phyloP scores from a whole-genome alignment of 2,888 invertebrate species.

The Tetranychus piercei region DNA sequence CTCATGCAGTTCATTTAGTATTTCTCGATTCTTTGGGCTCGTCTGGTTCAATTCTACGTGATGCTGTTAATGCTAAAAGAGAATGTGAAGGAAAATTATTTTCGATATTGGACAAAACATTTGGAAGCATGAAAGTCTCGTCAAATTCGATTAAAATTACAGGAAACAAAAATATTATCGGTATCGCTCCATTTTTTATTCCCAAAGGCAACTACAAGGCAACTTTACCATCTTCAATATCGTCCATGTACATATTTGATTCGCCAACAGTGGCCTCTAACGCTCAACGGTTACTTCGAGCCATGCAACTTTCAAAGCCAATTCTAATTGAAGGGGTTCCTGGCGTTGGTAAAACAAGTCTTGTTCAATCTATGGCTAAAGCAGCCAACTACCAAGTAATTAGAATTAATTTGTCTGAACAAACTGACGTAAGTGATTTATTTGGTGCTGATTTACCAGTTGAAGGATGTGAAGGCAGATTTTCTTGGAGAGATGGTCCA shows the following conservation, averaged over 20 bases:
- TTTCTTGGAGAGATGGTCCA: conserved; percentile 91
- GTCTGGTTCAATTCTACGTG: background rate
- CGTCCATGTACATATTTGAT: conserved; percentile 45
- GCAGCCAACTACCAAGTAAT: conserved; percentile 63
- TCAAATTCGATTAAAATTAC: background rate
- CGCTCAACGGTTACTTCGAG: conserved; percentile 62
- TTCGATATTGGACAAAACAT: background rate
- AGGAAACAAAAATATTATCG: conserved; percentile 14
- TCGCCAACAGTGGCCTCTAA: conserved; percentile 63
- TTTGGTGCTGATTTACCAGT: conserved; percentile 94
- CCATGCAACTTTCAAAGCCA: conserved; percentile 62
- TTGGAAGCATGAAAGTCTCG: background rate
- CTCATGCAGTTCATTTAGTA: conserved; percentile 39
- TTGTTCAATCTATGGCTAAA: conserved; percentile 71
- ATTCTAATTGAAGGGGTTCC: conserved; percentile 90
- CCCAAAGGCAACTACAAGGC: background rate
- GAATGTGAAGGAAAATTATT: background rate
- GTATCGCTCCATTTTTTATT: conserved; percentile 27
- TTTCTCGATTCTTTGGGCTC: conserved; percentile 79
- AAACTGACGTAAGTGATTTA: conserved; percentile 91
- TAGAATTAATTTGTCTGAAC: conserved; percentile 91
- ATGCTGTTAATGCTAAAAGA: background rate
- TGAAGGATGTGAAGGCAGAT: conserved; percentile 50
- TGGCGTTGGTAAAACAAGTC: conserved; percentile 92
- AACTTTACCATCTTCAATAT: background rate